These are phyloP conservation scores for Blastobasis adustella DNA, from an alignment of 2,888 invertebrate species.

Conservation along the genomic window DNA sequence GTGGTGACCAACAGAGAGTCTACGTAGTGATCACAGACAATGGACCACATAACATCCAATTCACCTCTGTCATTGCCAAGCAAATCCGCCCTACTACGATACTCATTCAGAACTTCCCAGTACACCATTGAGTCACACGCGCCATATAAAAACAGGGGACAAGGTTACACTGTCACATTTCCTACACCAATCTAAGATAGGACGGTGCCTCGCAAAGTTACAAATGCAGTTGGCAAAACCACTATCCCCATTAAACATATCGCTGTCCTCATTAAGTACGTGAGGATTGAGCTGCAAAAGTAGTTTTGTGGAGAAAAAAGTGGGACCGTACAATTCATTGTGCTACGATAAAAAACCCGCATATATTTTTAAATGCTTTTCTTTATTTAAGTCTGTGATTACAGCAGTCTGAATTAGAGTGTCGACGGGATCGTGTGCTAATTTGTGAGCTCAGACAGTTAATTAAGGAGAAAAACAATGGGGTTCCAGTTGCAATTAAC, in stretches of 20 bases:
- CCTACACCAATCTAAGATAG: not conserved
- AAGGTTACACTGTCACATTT: not conserved
- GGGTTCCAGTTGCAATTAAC: not conserved
- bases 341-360: slow-evolving; percentile 19
- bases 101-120: too few relatives aligned
- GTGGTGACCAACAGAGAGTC: too few relatives aligned
- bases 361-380: slow-evolving; percentile 14
- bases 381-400: not conserved
- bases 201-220: not conserved
- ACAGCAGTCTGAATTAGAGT: not conserved
- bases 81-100: too few relatives aligned
- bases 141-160: slow-evolving; percentile 7
- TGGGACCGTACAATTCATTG: slow-evolving; percentile 23
- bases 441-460: not conserved
- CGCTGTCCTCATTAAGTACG: too few relatives aligned
- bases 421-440: not conserved
- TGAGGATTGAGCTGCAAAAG: too few relatives aligned
- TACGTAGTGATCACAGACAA: too few relatives aligned
- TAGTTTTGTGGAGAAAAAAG: slow-evolving; percentile 6
- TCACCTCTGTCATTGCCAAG: too few relatives aligned
- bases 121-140: not conserved
- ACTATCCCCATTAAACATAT: too few relatives aligned
- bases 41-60: too few relatives aligned
- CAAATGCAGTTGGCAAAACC: too few relatives aligned
- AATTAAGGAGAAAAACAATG: too few relatives aligned